A percentile compares a stretch with the other conserved stretches of the same genome.
Conservation (phyloP, 35 echinoderm and acorn worm genomes). For the Ptychodera flava region DNA sequence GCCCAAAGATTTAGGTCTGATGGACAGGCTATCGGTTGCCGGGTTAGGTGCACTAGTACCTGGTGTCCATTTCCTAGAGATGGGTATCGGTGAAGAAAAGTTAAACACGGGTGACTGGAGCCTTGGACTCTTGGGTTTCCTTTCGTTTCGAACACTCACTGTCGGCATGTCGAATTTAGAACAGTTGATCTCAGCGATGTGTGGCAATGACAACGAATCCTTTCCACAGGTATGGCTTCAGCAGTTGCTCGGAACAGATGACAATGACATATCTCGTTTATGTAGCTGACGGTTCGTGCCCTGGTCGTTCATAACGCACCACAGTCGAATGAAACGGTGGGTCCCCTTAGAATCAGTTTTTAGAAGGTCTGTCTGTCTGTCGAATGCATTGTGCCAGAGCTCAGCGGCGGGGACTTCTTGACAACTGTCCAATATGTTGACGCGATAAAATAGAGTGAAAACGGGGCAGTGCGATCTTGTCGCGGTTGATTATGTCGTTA, state of each 20-base stretch:
- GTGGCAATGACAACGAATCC: background rate
- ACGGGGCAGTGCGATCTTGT: background rate
- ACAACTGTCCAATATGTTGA: background rate
- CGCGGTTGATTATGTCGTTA: background rate
- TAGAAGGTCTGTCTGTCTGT: background rate
- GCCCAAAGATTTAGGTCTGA: background rate
- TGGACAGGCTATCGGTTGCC: background rate
- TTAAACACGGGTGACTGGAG: background rate
- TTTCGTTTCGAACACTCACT: background rate
- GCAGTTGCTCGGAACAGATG: background rate
- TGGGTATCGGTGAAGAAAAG: background rate
- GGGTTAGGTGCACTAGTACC: background rate
- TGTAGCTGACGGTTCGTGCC: background rate
- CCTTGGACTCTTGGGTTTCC: background rate
- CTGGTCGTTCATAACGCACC: background rate
- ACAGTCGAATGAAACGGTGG: background rate
- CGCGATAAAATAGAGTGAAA: background rate
- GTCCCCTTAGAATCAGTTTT: background rate
- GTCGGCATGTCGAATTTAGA: background rate
- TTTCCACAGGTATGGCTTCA: background rate
- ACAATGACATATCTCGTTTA: background rate
- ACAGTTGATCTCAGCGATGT: background rate
- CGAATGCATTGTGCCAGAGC: background rate
- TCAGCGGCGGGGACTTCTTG: background rate
- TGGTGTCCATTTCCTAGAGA: background rate